phyloP scores from a whole-genome alignment of 2,113 vertebrate genomes.

The Halichoerus grypus region DNA sequence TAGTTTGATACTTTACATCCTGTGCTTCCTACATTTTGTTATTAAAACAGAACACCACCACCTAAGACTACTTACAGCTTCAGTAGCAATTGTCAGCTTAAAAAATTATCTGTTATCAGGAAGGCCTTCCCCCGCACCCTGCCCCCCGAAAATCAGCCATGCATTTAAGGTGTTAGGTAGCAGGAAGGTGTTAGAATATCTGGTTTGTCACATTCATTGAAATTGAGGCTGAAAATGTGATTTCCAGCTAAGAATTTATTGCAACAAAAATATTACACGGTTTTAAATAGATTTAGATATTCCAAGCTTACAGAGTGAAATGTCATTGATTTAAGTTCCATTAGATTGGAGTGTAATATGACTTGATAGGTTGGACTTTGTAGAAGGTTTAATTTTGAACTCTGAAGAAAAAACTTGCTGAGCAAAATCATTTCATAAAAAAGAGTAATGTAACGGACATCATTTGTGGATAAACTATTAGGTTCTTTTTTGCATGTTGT shows the following conservation, averaged over 20 bases:
- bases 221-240: conserved; percentile 39
- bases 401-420: conserved; percentile 2
- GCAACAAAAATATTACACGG: neutral
- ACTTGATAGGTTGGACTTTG: neutral
- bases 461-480: neutral
- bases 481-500: neutral
- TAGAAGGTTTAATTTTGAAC: conserved; percentile 36
- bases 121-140: neutral
- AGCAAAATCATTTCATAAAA: neutral
- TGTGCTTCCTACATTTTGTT: neutral
- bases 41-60: conserved; percentile 1
- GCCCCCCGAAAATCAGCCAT: neutral
- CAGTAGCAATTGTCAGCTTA: neutral
- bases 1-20: neutral
- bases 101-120: neutral
- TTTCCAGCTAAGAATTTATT: conserved; percentile 32
- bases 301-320: neutral
- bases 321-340: neutral
- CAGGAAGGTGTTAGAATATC: neutral
- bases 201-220: neutral
- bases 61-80: neutral
- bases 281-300: conserved; percentile 19
- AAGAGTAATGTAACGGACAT: neutral
- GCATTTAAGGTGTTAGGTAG: neutral
- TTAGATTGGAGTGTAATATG: neutral